Evolutionary conservation across 2,113 vertebrate species (phyloP).

Genomic region (Cebidichthys violaceus): DNA sequence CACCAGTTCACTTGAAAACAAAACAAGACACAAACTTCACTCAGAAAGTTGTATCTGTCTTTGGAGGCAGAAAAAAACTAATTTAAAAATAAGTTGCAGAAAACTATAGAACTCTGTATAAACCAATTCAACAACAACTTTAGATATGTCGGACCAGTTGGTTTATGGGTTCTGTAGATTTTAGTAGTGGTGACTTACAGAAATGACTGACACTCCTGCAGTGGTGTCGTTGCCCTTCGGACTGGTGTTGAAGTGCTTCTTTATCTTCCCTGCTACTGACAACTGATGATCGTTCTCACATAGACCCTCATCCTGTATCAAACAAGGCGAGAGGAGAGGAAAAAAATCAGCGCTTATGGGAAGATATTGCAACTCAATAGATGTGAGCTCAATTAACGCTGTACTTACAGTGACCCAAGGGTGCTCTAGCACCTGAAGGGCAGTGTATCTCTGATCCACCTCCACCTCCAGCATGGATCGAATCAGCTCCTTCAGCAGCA

Average conservation of each 20-base stretch:
- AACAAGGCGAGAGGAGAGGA: slow-evolving; percentile 1
- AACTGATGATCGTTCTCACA: slow-evolving; percentile 96
- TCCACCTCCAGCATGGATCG: slow-evolving; percentile 97
- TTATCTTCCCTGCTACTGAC: slow-evolving; percentile 98
- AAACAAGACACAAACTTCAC: background rate
- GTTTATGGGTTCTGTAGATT: background rate
- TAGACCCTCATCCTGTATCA: slow-evolving; percentile 91
- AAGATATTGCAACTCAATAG: background rate
- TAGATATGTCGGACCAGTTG: background rate
- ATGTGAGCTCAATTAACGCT: background rate
- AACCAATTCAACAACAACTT: slow-evolving; percentile 1
- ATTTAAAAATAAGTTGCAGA: background rate
- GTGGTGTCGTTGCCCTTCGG: slow-evolving; percentile 91
- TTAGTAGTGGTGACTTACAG: slow-evolving; percentile 86
- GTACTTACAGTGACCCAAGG: slow-evolving; percentile 97
- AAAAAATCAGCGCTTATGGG: background rate
- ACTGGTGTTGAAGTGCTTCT: slow-evolving; percentile 98
- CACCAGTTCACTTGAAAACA: slow-evolving; percentile 2
- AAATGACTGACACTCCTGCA: slow-evolving; percentile 96
- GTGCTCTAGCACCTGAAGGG: slow-evolving; percentile 95
- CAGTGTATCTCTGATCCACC: slow-evolving; percentile 93
- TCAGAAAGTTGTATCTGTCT: background rate
- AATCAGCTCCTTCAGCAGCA: slow-evolving; percentile 89
- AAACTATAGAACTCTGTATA: background rate
- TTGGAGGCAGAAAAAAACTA: background rate